phyloP scores from a whole-genome alignment of 1,140 invertebrate species.

The Ptiloglossa arizonensis region DNA sequence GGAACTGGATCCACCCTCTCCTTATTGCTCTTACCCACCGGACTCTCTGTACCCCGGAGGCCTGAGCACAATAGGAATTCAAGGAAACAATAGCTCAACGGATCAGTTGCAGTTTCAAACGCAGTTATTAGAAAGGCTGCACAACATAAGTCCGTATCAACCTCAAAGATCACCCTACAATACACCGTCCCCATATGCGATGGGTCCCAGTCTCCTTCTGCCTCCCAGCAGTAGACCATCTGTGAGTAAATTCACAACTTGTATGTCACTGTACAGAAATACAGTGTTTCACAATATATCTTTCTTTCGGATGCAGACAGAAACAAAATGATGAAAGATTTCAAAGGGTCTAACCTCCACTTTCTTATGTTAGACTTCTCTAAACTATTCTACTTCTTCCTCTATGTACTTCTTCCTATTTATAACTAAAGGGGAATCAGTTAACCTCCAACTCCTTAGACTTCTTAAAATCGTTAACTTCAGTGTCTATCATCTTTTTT shows the following conservation, averaged over 20 bases:
- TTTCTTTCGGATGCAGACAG: no score
- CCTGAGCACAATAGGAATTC: constrained; percentile 64
- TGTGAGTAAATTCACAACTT: constrained; percentile 60
- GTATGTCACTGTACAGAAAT: neutral
- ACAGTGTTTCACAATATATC: no score
- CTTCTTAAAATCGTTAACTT: no score
- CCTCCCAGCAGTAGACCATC: constrained; percentile 70
- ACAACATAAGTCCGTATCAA: constrained; percentile 81
- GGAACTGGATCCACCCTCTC: constrained; percentile 75
- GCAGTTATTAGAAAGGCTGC: constrained; percentile 84
- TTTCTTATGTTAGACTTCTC: no score
- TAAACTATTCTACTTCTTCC: no score
- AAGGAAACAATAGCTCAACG: constrained; percentile 62
- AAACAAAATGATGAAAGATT: no score
- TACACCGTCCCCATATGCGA: constrained; percentile 73
- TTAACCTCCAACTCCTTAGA: no score
- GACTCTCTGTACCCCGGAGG: constrained; percentile 71
- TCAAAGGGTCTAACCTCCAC: no score
- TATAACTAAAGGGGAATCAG: no score
- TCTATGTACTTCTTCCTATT: no score
- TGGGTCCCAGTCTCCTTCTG: constrained; percentile 68
- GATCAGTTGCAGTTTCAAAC: constrained; percentile 81
- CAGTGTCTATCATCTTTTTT: no score
- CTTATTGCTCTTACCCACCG: constrained; percentile 72
- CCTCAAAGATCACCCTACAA: constrained; percentile 75